Evolutionary conservation across 2,888 invertebrate species (phyloP).

Genomic region (Malthinus flaveolus): DNA sequence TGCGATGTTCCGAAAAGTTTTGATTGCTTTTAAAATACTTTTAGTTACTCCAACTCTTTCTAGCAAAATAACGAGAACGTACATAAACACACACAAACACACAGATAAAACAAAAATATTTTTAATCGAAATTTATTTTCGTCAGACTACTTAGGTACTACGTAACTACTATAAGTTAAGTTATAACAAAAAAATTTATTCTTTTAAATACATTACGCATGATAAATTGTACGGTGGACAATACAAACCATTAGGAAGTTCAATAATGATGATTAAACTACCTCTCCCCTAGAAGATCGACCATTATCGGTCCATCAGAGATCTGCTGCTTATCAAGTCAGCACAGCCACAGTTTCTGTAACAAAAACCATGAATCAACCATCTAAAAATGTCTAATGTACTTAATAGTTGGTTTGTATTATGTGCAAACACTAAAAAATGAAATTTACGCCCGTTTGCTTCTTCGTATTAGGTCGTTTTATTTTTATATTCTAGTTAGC

Average conservation of each 20-base stretch:
- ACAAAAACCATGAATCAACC: slow-evolving; percentile 29
- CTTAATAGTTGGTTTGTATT: too few relatives aligned
- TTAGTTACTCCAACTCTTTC: slow-evolving; percentile 18
- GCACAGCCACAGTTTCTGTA: slow-evolving; percentile 29
- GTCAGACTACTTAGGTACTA: not conserved
- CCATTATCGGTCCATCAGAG: slow-evolving; percentile 47
- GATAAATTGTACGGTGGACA: slow-evolving; percentile 53
- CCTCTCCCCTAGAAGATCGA: slow-evolving; percentile 48
- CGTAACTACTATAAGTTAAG: not conserved
- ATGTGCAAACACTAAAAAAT: too few relatives aligned
- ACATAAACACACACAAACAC: slow-evolving; percentile 1
- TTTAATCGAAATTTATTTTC: not conserved
- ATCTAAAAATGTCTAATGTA: slow-evolving; percentile 6
- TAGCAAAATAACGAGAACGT: slow-evolving; percentile 4
- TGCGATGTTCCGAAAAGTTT: slow-evolving; percentile 29
- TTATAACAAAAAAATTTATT: slow-evolving; percentile 36
- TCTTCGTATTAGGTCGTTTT: too few relatives aligned
- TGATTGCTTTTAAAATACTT: slow-evolving; percentile 34
- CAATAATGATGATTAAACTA: slow-evolving; percentile 56
- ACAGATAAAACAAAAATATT: slow-evolving; percentile 1
- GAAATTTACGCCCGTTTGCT: too few relatives aligned
- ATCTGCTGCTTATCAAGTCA: slow-evolving; percentile 33
- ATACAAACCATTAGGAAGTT: slow-evolving; percentile 54
- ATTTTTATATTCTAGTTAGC: too few relatives aligned
- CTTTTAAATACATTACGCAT: slow-evolving; percentile 48